A percentile compares a stretch with the other conserved stretches of the same genome.
Evolutionary conservation across 2,888 invertebrate species (phyloP).

Genomic region (Chrysolina oricalcia): DNA sequence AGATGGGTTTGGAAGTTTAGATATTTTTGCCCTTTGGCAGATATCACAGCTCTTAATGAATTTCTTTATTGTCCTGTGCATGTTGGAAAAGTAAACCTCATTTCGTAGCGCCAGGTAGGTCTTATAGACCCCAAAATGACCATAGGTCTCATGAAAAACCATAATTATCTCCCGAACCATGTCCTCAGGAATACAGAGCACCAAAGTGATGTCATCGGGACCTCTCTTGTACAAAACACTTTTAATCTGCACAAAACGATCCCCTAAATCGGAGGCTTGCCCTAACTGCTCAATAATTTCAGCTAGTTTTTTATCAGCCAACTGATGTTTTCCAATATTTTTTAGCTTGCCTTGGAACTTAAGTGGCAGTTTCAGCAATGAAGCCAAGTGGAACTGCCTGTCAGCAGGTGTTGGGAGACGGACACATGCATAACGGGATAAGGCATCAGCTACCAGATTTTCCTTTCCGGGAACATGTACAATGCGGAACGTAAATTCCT

Average conservation of each 20-base stretch:
- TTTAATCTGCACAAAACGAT: neutral
- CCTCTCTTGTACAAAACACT: constrained; percentile 12
- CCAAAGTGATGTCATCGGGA: neutral
- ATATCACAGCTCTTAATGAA: constrained; percentile 34
- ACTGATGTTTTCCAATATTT: too few relatives aligned
- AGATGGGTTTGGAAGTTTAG: neutral
- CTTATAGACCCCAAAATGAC: neutral
- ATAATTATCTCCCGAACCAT: neutral
- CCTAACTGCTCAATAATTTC: neutral
- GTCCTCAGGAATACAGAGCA: neutral
- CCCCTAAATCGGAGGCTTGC: neutral
- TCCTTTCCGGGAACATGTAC: constrained; percentile 35
- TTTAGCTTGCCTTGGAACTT: too few relatives aligned
- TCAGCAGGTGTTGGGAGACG: too few relatives aligned
- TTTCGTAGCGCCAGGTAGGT: neutral
- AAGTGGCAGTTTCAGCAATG: neutral
- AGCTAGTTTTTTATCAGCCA: too few relatives aligned
- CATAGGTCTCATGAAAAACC: neutral
- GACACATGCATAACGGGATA: neutral
- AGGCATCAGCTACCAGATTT: constrained; percentile 3
- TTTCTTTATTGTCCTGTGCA: neutral
- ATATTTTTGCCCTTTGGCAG: constrained; percentile 39
- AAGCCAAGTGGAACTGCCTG: neutral
- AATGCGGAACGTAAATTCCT: constrained; percentile 56
- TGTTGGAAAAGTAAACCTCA: neutral